A percentile compares a stretch with the other conserved stretches of the same genome.
phyloP scores from a whole-genome alignment of 2,888 invertebrate genomes.

The Endotricha flammealis region DNA sequence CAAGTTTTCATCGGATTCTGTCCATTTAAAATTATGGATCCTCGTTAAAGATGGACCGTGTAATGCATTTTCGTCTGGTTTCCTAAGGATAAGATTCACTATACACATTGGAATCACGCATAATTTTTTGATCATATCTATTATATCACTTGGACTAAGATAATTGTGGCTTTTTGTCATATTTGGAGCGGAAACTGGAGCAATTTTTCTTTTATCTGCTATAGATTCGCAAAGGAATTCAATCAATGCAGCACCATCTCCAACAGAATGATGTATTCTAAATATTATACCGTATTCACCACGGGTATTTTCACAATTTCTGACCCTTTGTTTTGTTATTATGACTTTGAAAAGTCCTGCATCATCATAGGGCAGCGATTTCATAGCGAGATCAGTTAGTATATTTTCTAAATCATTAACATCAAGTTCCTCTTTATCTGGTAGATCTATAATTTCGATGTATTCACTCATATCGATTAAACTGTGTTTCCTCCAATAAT shows the following conservation, averaged over 20 bases:
- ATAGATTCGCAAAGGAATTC: conserved; percentile 64
- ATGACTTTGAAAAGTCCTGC: conserved; percentile 72
- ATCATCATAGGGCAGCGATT: conserved; percentile 60
- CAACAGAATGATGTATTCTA: conserved; percentile 75
- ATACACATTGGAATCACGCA: conserved; percentile 39
- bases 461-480: conserved; percentile 55
- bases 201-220: conserved; percentile 44
- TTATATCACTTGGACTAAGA: conserved; percentile 24
- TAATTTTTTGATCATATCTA: conserved; percentile 35
- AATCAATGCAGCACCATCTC: conserved; percentile 72
- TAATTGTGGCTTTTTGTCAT: conserved; percentile 25
- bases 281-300: conserved; percentile 62
- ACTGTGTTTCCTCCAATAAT: conserved; percentile 63
- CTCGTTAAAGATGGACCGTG: conserved; percentile 63
- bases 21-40: conserved; percentile 60
- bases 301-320: conserved; percentile 25
- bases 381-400: conserved; percentile 52
- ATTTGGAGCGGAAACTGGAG: conserved; percentile 26
- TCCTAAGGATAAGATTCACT: conserved; percentile 37
- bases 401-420: conserved; percentile 45
- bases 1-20: conserved; percentile 46
- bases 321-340: conserved; percentile 43
- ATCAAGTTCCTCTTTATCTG: conserved; percentile 32
- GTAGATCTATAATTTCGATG: conserved; percentile 55
- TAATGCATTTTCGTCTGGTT: conserved; percentile 53